Base-by-base conservation (phyloP, 2,113 vertebrate species). In the Austrofundulus limnaeus region DNA sequence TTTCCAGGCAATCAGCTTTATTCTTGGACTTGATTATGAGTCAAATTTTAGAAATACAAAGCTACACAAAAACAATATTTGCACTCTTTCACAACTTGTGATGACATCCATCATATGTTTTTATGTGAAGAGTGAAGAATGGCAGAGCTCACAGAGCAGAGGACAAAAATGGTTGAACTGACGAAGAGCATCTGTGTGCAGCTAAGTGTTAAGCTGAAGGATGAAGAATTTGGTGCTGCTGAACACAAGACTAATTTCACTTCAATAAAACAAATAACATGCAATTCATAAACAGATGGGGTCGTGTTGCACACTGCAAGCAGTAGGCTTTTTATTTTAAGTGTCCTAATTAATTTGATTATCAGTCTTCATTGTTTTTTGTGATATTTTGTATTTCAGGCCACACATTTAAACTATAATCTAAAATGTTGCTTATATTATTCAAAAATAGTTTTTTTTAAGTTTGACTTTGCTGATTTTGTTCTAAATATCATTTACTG, bases 81-180 rank as follows among this genome's bases (percentile, higher is more conserved):
- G 10, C 9, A 34, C 31, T 34, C 1, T 9, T 10, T 34, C 31
- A 34, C 31, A 34, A 34, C 9, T 3, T 28, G 31, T 34, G 31
- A 34, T 34, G 31, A 34, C 8, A 2, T 34, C 31, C 31, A 34
- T 5, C 31, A 59, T 37, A 10, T 51, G 1, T 10, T 28, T 28
- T 17, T 28, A 16, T 5, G 10, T 17, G 24, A 15, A 28, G 14
- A 17, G 15, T 11, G 21, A 38, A 34, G n/a, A 31, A 47, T 9
- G 2, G 20, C 38, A 23, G 11, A 31, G 23, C 60, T 79, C 64
- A 61, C 38, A 66, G 53, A 13, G 50, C 49, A 42, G 28, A 24
- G 58, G 70, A 72, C 61, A 72, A 47, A 60, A 66, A 58, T n/a
- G 70, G 60, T 82, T 85, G 85, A 85, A 34, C 81, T 80, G 61